These are phyloP conservation scores for Tangara arthus DNA, from an alignment of 2,797 vertebrate genomes.

Conservation along the genomic window DNA sequence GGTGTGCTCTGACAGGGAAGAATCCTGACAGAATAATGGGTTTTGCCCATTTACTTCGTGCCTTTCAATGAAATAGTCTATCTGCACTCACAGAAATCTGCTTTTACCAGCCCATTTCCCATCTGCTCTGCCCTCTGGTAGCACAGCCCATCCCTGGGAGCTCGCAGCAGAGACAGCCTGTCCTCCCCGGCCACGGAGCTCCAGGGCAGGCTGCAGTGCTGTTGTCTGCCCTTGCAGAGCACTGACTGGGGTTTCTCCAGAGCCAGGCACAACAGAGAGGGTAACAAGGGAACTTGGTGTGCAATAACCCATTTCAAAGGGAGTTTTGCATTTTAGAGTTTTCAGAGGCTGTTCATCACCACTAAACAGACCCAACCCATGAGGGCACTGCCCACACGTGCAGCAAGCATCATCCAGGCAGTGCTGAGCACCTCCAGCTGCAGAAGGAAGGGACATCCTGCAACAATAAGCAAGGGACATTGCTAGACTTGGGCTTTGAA, in stretches of 20 bases:
- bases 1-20: background rate
- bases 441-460: background rate
- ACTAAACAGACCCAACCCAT: background rate
- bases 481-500: background rate
- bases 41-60: background rate
- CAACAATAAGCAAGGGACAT: background rate
- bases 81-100: background rate
- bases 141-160: background rate
- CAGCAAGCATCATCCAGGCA: background rate
- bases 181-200: background rate
- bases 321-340: background rate
- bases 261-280: background rate
- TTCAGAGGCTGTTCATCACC: background rate
- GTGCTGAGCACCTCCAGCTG: background rate
- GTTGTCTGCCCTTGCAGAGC: background rate
- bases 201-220: background rate
- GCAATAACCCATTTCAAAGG: background rate
- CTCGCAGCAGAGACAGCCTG: background rate
- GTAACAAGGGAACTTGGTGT: background rate
- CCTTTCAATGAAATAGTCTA: background rate
- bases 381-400: accelerated
- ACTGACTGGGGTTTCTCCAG: background rate
- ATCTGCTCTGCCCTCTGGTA: accelerated
- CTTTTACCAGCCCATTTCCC: background rate
- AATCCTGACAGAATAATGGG: accelerated